A percentile compares a stretch with the other conserved stretches of the same genome.
phyloP scores from a whole-genome alignment of 1,140 invertebrate species.

The Ctenoplectra terminalis region DNA sequence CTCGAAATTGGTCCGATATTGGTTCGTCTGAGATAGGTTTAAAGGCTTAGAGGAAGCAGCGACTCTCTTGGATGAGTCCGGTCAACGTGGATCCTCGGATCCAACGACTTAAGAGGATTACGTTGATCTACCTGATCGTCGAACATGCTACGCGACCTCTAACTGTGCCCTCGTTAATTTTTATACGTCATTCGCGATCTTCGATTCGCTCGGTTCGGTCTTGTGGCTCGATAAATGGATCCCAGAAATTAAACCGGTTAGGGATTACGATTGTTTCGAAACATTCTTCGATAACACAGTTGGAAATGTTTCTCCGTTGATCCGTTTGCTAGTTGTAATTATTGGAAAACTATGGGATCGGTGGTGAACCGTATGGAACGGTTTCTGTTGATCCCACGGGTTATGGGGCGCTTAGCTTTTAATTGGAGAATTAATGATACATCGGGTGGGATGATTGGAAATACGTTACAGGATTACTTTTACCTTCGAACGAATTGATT shows the following conservation, averaged over 20 bases:
- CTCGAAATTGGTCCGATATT: constrained; percentile 68
- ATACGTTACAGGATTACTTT: too few relatives aligned
- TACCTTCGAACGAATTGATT: too few relatives aligned
- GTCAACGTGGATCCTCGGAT: constrained; percentile 54
- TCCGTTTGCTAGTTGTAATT: not conserved
- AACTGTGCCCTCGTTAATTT: constrained; percentile 65
- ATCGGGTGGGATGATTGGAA: too few relatives aligned
- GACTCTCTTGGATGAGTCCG: constrained; percentile 53
- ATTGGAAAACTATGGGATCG: not conserved
- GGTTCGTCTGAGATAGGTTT: constrained; percentile 66
- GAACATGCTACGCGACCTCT: constrained; percentile 55
- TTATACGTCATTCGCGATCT: constrained; percentile 51
- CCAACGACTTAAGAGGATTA: constrained; percentile 68
- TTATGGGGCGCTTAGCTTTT: not conserved
- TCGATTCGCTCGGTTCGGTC: constrained; percentile 46
- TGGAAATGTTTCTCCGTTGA: not conserved
- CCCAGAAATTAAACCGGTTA: not conserved
- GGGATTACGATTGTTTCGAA: constrained; percentile 1
- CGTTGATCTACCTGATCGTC: constrained; percentile 56
- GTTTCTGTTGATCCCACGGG: not conserved
- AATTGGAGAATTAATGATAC: constrained; percentile 16
- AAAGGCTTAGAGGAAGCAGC: constrained; percentile 60
- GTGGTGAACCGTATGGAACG: not conserved
- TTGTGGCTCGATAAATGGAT: constrained; percentile 39
- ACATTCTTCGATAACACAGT: constrained; percentile 23